Percentiles rank a stretch among this genome's conserved stretches.
These are phyloP conservation scores for Allygus modestus DNA, from an alignment of 2,888 invertebrate genomes.

Conservation along the genomic window DNA sequence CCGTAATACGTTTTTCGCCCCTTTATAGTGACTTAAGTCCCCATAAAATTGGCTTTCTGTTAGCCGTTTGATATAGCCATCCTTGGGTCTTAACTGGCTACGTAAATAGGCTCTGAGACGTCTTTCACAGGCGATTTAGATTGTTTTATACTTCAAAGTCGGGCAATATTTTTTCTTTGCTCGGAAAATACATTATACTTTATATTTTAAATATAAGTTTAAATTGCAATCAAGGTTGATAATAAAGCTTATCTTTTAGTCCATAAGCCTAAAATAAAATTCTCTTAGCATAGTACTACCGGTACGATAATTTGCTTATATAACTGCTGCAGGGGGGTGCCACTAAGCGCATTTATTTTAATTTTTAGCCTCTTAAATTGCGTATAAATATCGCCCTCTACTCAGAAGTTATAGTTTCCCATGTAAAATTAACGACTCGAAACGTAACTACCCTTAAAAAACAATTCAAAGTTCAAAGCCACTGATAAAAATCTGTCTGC, in stretches of 20 bases:
- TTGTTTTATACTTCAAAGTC: neutral
- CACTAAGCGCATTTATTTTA: too few relatives aligned
- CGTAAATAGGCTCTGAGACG: conserved; percentile 7
- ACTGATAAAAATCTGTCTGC: conserved; percentile 23
- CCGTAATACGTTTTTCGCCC: conserved; percentile 48
- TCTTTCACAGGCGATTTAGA: conserved; percentile 21
- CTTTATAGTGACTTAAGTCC: conserved; percentile 58
- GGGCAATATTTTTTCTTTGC: too few relatives aligned
- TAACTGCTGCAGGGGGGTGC: too few relatives aligned
- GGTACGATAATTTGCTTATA: too few relatives aligned
- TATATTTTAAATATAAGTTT: too few relatives aligned
- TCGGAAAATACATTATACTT: too few relatives aligned
- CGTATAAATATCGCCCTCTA: too few relatives aligned
- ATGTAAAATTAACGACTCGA: neutral
- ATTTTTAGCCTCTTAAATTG: too few relatives aligned
- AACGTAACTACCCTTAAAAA: neutral
- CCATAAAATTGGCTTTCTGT: conserved; percentile 58
- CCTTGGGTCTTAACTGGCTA: neutral
- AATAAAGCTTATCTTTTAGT: too few relatives aligned
- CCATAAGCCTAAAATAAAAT: too few relatives aligned
- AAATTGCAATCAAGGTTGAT: too few relatives aligned
- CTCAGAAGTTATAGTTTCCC: conserved; percentile 18
- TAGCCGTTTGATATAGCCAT: conserved; percentile 48
- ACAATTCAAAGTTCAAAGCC: conserved; percentile 15
- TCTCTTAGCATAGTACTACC: too few relatives aligned